Base-by-base conservation (phyloP, 2,888 invertebrate species). In the Habrosyne pyritoides region DNA sequence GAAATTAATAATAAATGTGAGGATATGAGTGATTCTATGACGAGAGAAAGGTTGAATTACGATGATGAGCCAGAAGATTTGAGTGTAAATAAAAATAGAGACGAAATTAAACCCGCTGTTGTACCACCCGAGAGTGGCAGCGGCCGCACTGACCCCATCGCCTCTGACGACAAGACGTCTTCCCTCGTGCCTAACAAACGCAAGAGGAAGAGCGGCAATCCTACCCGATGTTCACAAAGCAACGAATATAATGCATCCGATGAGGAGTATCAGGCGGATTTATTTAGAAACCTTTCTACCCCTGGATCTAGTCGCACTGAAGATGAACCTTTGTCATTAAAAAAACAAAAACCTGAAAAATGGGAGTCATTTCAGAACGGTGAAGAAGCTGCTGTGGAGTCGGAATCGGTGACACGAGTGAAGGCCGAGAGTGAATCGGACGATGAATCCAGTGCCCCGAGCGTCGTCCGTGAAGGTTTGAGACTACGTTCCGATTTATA, bases 161-260 rank as follows among this genome's bases (percentile, higher is more conserved):
- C 71, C 54, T 66, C 81, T 24, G 93, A 93, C 53, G 93, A 93
- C 66, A 93, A 93, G 73, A 83, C 85, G 47, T 86, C 83, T 21
- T 77, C 74, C 53, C 67, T 85, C 59, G 89, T 91, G 73, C 96
- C 95, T 61, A 95, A 94, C 77, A 95, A 95, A 80, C 93, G 96
- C 68, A 97, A 97, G 78, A 93, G 97, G 54, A 97, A 97, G 85
- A 96, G 95, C 69, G 96, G 96, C 73, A 96, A 97, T 81, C 97
- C 97, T 2, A 97, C 96, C 7, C 93, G 95, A 70, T 96, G 96
- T 84, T 95, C 96, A 1, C 93, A 93, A 75, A 89, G 74, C 60
- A 89, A 89, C 64, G 93, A 93, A 79, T 91, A 91, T 61, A 91
- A 78, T 64, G 83, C 86, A 21, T 93, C 93, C 6, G 93, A 93